Base-by-base conservation (phyloP, 2,797 vertebrate genomes). In the Danio jaintianensis region DNA sequence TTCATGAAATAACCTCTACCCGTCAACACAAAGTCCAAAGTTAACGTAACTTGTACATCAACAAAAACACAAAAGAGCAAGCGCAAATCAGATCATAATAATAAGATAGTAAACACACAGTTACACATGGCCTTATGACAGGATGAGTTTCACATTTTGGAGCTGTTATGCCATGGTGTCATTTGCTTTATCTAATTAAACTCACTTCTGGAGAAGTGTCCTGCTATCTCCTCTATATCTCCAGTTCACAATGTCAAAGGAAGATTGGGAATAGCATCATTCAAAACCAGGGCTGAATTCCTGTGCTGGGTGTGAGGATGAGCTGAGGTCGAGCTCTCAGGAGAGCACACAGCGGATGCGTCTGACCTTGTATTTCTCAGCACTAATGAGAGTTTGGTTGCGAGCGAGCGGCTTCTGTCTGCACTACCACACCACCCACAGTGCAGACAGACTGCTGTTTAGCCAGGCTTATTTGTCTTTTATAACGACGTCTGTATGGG, bases 381-480 rank as follows among this genome's bases (percentile, higher is more conserved):
- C 68, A 50, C 40, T 78, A 78, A 78, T 78, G 42, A 78, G 63
- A 18, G 52, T 78, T 10, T 40, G 66, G 16, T 38, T 18, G 55
- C 9, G 48, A 48, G n/a, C 9, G 48, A 48, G n/a, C 29, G 22
- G 66, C 55, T 78, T 76, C 55, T 61, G 76, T 79, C 76, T 79
- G 55, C 53, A 22, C n/a, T 18, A 52, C 36, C 77, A 78, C 29
- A 59, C 56, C 56, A 38, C 58, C 58, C 45, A 62, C 59, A 75
- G 36, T 0, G 7, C 42, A 50, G 38, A 11, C 66, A 52, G 45
- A 11, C 29, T 42, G 43, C 29, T 78, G 47, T 70, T 70, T 70
- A 78, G 36, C 10, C 8, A 18, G 64, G 50, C 13, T 55, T 64
- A 22, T 53, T 36, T 48, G 20, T 56, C 42, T 53, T 48, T 48